Conservation (phyloP, 2,888 invertebrate genomes). For the Lasioglossum marginatum region DNA sequence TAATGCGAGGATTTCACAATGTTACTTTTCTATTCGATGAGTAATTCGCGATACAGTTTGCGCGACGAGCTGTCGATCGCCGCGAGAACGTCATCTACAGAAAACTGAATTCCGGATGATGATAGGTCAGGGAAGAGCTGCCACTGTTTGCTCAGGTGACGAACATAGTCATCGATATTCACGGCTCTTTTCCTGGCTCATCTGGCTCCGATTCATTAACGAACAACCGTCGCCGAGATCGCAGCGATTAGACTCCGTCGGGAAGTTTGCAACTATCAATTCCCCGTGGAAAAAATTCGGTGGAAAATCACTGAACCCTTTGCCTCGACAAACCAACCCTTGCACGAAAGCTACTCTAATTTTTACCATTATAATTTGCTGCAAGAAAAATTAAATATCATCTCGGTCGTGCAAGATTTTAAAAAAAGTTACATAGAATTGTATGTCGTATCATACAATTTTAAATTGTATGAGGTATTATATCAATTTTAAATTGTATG, state of each 20-base stretch:
- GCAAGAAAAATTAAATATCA: neutral
- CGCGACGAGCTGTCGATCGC: constrained; percentile 60
- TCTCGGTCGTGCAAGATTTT: neutral
- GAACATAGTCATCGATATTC: constrained; percentile 57
- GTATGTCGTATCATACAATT: too few relatives aligned
- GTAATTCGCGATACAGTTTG: constrained; percentile 64
- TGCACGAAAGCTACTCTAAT: neutral
- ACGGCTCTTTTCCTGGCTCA: constrained; percentile 50
- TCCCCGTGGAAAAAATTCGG: neutral
- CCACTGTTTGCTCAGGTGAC: constrained; percentile 67
- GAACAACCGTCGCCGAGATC: neutral
- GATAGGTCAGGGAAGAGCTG: constrained; percentile 62
- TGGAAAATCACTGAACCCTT: neutral
- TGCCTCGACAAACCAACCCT: neutral
- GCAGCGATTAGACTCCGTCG: neutral
- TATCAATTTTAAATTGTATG: too few relatives aligned
- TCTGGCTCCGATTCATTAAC: constrained; percentile 42
- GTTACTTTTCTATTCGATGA: constrained; percentile 52
- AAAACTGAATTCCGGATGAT: constrained; percentile 54
- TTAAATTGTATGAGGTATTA: too few relatives aligned
- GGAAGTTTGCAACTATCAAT: neutral
- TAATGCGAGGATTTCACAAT: constrained; percentile 65
- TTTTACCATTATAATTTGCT: neutral
- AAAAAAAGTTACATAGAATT: too few relatives aligned
- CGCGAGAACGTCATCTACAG: neutral